phyloP scores from a whole-genome alignment of 2,888 invertebrate genomes.

The Drosophila recens region DNA sequence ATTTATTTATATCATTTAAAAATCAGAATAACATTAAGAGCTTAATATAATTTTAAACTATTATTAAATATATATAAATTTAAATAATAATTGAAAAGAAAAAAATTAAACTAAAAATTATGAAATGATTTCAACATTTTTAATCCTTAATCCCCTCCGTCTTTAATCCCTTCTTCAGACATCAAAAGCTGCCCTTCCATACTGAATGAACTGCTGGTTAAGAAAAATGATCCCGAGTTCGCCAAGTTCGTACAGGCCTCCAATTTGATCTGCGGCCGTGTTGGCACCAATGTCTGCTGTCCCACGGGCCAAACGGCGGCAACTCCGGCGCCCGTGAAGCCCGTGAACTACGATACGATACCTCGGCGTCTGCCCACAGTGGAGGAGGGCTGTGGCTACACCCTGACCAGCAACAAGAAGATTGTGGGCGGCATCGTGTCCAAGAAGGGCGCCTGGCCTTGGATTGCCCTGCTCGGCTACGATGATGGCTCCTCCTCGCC shows the following conservation, averaged over 20 bases:
- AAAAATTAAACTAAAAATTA: too few species aligned
- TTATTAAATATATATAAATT: too few species aligned
- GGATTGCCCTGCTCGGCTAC: slow-evolving; percentile 92
- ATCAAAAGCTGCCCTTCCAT: slow-evolving; percentile 71
- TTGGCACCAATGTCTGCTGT: slow-evolving; percentile 79
- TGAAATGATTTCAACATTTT: too few species aligned
- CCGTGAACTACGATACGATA: slow-evolving; percentile 54
- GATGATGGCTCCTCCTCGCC: slow-evolving; percentile 83
- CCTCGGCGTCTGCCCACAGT: slow-evolving; percentile 81
- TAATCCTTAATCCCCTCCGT: not conserved
- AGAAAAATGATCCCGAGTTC: slow-evolving; percentile 70
- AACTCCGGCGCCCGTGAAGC: slow-evolving; percentile 15
- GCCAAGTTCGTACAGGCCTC: slow-evolving; percentile 74
- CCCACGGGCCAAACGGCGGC: slow-evolving; percentile 58
- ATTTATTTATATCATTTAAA: too few species aligned
- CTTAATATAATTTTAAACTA: too few species aligned
- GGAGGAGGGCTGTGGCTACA: slow-evolving; percentile 88
- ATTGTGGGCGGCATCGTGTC: slow-evolving; percentile 91
- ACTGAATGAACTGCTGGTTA: slow-evolving; percentile 61
- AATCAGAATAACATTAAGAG: too few species aligned
- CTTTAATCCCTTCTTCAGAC: slow-evolving; percentile 41
- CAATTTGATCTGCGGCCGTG: slow-evolving; percentile 71
- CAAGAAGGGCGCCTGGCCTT: slow-evolving; percentile 91
- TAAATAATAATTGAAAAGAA: too few species aligned
- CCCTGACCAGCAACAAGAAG: slow-evolving; percentile 87